Evolutionary conservation across 35 echinoderm and acorn worm genomes (phyloP), one percentile per base, ranked within the genome.

Genomic region (Chiridota heheva): DNA sequence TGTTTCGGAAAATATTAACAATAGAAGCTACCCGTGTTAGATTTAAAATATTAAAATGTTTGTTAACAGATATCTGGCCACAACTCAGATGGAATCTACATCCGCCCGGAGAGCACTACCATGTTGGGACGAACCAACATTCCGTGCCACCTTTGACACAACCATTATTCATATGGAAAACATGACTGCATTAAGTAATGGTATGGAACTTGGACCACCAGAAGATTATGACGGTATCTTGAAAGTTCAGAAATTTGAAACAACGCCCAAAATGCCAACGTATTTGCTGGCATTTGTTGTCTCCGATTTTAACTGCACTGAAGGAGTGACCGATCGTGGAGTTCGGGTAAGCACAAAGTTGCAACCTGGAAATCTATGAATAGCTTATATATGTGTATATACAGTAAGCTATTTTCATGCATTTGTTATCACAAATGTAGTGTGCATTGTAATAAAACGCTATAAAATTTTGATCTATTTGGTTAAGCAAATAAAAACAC

Each of bases 51-150:
- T n/a, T n/a, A n/a, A n/a, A n/a, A n/a, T n/a, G n/a, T n/a, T n/a
- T n/a, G n/a, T n/a, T n/a, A n/a, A n/a, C n/a, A 95, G 91, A 58
- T 88, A 57, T 48, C 60, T 83, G 42, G 91, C 79, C n/a, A 89
- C 86, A 8, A 87, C 91, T 1, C 86, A 89, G 53, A 84, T 95
- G 81, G 80, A 95, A 36, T 65, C 86, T 22, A 87, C 91, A 35
- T 51, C 84, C n/a, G 86, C 73, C 27, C 79, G 91, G 18, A 57
- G 70, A 7, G 81, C 70, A 2, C 65, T 89, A 24, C 91, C 91
- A 4, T 95, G 91, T 65, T 95, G 88, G 57, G 91, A 95, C 53
- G 91, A 95, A 36, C 91, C 91, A 15, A 74, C 66, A 36, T 82
- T 95, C 22, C 73, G 87, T 33, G 87, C 91, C 15, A 73, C 48